Evolutionary conservation across 2,888 invertebrate genomes (phyloP), one percentile per base, ranked within the genome.

Genomic region (Melanotus villosus): DNA sequence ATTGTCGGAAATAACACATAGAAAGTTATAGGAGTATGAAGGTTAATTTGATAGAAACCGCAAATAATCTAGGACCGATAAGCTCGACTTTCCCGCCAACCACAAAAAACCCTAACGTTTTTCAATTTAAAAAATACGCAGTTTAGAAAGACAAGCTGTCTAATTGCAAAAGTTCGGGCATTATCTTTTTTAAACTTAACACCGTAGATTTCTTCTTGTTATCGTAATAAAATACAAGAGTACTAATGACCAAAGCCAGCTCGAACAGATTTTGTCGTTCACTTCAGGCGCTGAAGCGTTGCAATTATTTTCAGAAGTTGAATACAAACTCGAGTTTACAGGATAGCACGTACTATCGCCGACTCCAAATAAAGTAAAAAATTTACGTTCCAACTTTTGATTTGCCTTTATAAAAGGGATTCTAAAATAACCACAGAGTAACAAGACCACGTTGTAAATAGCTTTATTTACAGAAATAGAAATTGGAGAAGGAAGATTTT

Each of bases 1-100:
- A 64, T 56, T 50, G 45, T 45, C 52, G 52, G 52, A 52, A 52
- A 52, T 52, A 52, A 52, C 52, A 32, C 52, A 47, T 26, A 47
- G 47, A 47, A 47, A 47, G 47, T 47, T 32, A 23, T 32, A 52
- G 52, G 32, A 52, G 52, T n/a, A 19, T 52, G 32, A 52, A 32
- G 52, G 52, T 52, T 32, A 52, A 52, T 52, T 52, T 52, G 52
- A 18, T 14, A 52, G 12, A 50, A 47, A 47, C 47, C 47, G 12
- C 21, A 10, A 23, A 47, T 47, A 47, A 47, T n/a, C 10, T 26
- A 6, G 12, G n/a, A n/a, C 10, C 10, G 47, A 23, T 47, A 47
- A 47, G 38, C 38, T 38, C 38, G 38, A 6, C 10, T 12, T 12
- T 38, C 10, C 5, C 38, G 10, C 12, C 32, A 6, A 32, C n/a